Conservation (phyloP, 2,113 vertebrate genomes). For the Trogon melanurus region DNA sequence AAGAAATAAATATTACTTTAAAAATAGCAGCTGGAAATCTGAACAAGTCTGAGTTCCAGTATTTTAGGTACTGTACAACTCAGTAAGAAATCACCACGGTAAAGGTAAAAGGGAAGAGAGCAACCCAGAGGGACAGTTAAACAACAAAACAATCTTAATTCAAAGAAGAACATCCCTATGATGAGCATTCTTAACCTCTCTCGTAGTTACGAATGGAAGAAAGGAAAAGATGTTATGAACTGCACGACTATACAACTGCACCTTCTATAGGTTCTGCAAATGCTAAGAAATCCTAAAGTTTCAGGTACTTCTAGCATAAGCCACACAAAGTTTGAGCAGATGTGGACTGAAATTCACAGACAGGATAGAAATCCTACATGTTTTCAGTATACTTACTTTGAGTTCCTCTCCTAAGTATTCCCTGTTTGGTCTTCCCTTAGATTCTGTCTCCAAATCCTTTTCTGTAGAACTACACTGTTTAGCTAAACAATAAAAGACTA, state of each 20-base stretch:
- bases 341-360: neutral
- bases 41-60: neutral
- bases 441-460: neutral
- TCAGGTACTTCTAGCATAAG: neutral
- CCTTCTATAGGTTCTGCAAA: neutral
- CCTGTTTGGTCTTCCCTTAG: neutral
- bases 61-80: neutral
- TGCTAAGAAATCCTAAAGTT: neutral
- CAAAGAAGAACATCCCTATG: neutral
- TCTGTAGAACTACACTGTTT: neutral
- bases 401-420: neutral
- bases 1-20: neutral
- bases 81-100: neutral
- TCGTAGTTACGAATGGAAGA: neutral
- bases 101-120: neutral
- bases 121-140: neutral
- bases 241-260: neutral
- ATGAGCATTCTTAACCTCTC: neutral
- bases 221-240: neutral
- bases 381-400: neutral
- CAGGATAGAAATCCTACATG: neutral
- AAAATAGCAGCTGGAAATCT: neutral
- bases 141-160: neutral
- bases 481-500: neutral
- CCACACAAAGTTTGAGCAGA: neutral